A percentile compares a stretch with the other conserved stretches of the same genome.
phyloP scores from a whole-genome alignment of 2,888 invertebrate species.

The Ectropis crepuscularia region DNA sequence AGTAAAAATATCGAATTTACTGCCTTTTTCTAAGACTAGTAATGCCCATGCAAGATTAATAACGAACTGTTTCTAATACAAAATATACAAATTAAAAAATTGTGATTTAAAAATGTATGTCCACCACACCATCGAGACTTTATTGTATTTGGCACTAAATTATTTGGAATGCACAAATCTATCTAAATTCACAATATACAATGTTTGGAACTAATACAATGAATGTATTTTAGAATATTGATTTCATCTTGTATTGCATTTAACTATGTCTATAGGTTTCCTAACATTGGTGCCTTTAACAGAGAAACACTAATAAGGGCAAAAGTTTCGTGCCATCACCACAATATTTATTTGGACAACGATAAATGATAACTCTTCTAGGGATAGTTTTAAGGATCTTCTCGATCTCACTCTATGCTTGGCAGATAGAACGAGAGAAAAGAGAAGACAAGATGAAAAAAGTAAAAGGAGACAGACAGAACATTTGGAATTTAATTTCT shows the following conservation, averaged over 20 bases:
- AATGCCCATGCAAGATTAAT: slow-evolving; percentile 16
- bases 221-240: slow-evolving; percentile 59
- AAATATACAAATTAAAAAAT: slow-evolving; percentile 61
- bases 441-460: too few species aligned
- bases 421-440: too few species aligned
- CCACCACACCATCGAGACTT: slow-evolving; percentile 38
- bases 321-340: slow-evolving; percentile 13
- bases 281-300: slow-evolving; percentile 46
- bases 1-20: background rate
- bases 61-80: slow-evolving; percentile 23
- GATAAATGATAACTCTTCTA: too few species aligned
- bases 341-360: background rate
- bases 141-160: slow-evolving; percentile 79
- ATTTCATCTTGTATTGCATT: slow-evolving; percentile 53
- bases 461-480: too few species aligned
- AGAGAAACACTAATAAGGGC: slow-evolving; percentile 50
- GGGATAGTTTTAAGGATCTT: too few species aligned
- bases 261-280: slow-evolving; percentile 26
- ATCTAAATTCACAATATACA: slow-evolving; percentile 60
- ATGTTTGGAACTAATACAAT: slow-evolving; percentile 55
- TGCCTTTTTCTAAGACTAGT: background rate
- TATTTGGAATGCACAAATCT: slow-evolving; percentile 80
- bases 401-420: too few species aligned
- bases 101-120: slow-evolving; percentile 72
- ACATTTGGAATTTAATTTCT: too few species aligned